Evolutionary conservation across 2,888 invertebrate genomes (phyloP).

Genomic region (Melikaiella ostensackeni): DNA sequence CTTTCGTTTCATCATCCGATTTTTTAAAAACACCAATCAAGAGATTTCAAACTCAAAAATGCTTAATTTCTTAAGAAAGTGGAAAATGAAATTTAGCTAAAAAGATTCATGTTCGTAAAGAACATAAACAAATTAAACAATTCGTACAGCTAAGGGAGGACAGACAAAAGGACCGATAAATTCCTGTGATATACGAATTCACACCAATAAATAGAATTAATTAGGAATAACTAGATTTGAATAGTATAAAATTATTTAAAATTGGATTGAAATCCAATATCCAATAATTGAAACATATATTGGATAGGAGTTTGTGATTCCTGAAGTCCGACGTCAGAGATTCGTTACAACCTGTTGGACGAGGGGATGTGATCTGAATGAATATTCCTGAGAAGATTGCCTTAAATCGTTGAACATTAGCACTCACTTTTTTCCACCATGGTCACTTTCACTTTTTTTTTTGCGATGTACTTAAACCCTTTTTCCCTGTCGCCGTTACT

Average conservation of each 20-base stretch:
- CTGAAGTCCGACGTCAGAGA: not conserved
- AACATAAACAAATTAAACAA: too few species aligned
- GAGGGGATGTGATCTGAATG: not conserved
- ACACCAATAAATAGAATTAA: not conserved
- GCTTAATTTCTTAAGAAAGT: not conserved
- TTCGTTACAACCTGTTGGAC: constrained; percentile 36
- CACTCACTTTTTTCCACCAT: constrained; percentile 76
- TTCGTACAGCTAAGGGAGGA: too few species aligned
- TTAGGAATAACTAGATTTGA: not conserved
- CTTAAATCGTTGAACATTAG: not conserved
- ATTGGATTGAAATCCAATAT: not conserved
- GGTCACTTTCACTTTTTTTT: constrained; percentile 53
- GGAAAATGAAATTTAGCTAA: not conserved
- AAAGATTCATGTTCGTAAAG: too few species aligned
- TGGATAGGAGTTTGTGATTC: not conserved
- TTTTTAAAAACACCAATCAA: constrained; percentile 13
- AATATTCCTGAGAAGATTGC: constrained; percentile 3
- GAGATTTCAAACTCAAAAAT: not conserved
- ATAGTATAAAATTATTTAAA: not conserved
- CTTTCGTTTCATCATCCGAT: constrained; percentile 33
- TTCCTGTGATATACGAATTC: too few species aligned
- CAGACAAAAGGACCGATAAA: too few species aligned
- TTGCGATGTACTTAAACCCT: constrained; percentile 38
- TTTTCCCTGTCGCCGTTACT: constrained; percentile 48
- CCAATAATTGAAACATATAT: not conserved